Evolutionary conservation across 2,797 vertebrate genomes (phyloP), one percentile per base, ranked within the genome.

Genomic region (Fringilla coelebs): DNA sequence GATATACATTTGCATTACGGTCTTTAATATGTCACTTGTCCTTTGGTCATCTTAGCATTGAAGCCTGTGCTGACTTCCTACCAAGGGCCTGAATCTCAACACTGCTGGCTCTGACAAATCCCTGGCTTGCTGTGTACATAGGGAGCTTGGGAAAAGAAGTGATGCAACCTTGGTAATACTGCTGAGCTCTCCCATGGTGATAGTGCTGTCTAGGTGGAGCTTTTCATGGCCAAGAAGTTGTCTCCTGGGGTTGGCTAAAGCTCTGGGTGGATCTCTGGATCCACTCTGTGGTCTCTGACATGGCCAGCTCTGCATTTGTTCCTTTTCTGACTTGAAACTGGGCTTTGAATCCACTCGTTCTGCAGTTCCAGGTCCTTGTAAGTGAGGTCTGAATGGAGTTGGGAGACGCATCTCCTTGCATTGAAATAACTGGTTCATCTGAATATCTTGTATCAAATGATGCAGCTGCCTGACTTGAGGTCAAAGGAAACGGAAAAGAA

Each of bases 1-100:
- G 2, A n/a, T 66, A 34, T 0, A 0, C 15, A 3, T 85, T 89
- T 80, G 36, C 12, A 1, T 92, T 68, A 52, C 12, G 28, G 31
- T 71, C 54, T 91, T 94, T n/a, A 75, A 48, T 72, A 16, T 11
- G 17, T 72, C 88, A 32, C 24, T 89, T 88, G 36, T 71, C 52
- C 25, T 72, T 40, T 82, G 84, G 57, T 63, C 10, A 2, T 66
- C 86, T 66, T 86, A 55, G 71, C 43, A 11, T 66, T 54, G 55
- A 48, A 85, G 41, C 60, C 12, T 72, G 34, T 67, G 24, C 43
- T 73, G 52, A 49, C 34, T 81, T 82, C 29, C 32, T 77, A 10
- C 41, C 21, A 32, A 54, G 10, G 26, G 18, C 32, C 61, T 52
- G 63, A 49, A 21, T 52, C 48, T 60, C 48, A 28, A 12, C 1